phyloP scores from a whole-genome alignment of 2,797 vertebrate species.

The Meriones psammophilus region DNA sequence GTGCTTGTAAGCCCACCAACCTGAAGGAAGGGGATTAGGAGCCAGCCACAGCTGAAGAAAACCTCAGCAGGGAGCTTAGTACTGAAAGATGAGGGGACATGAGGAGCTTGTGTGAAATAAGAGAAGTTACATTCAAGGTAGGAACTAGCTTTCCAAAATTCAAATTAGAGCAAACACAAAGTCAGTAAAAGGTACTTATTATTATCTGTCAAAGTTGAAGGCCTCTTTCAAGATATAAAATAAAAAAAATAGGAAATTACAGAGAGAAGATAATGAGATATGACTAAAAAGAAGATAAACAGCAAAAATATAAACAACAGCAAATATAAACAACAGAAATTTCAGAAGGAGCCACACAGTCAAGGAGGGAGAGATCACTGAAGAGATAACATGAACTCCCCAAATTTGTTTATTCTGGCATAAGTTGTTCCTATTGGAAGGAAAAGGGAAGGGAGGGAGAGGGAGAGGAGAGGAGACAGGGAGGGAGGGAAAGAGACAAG shows the following conservation, averaged over 20 bases:
- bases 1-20: background rate
- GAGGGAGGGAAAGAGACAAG: background rate
- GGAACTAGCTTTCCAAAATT: slow-evolving; percentile 38
- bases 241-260: background rate
- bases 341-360: background rate
- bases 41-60: background rate
- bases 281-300: background rate
- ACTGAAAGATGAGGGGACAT: background rate
- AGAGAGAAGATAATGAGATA: slow-evolving; percentile 40
- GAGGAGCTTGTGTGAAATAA: background rate
- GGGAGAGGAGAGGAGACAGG: background rate
- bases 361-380: background rate
- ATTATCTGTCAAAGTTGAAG: background rate
- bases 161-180: background rate
- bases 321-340: background rate
- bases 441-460: too few species aligned
- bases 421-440: too few species aligned
- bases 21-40: background rate
- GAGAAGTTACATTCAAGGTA: background rate
- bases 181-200: background rate
- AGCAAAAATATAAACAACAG: background rate
- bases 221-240: background rate
- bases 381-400: slow-evolving; percentile 3
- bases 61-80: background rate
- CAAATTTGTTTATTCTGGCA: background rate